phyloP scores from a whole-genome alignment of 2,113 vertebrate genomes.

The Alouatta palliata region DNA sequence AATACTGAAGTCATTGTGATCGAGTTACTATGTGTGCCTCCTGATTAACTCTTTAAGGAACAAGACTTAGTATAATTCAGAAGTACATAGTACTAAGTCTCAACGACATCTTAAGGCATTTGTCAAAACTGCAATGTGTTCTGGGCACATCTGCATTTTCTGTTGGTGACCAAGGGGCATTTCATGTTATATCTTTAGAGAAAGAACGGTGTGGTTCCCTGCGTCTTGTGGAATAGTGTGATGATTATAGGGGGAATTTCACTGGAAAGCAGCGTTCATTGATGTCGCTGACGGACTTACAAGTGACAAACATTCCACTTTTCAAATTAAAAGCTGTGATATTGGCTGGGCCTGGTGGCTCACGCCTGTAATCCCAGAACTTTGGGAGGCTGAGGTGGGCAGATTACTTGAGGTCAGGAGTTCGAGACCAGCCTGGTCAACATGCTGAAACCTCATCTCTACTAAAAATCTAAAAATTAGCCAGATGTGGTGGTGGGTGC shows the following conservation, averaged over 20 bases:
- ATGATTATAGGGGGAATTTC: neutral
- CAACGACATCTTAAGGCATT: neutral
- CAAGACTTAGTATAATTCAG: neutral
- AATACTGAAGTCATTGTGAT: neutral
- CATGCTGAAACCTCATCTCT: too few relatives aligned
- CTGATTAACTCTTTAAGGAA: neutral
- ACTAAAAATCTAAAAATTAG: too few relatives aligned
- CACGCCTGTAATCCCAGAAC: too few relatives aligned
- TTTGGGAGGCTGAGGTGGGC: too few relatives aligned
- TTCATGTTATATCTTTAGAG: neutral
- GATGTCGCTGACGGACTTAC: rapidly evolving
- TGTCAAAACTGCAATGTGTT: neutral
- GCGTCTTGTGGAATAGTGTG: neutral
- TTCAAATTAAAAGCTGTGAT: neutral
- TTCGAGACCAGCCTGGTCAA: too few relatives aligned
- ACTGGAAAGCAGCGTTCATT: neutral
- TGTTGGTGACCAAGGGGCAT: neutral
- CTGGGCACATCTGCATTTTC: neutral
- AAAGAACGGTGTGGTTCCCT: neutral
- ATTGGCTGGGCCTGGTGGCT: too few relatives aligned
- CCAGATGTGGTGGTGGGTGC: rapidly evolving
- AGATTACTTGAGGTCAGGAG: too few relatives aligned
- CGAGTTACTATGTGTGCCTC: rapidly evolving
- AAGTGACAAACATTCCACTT: neutral
- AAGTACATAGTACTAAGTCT: neutral